phyloP scores from a whole-genome alignment of 2,797 vertebrate species.

The Pseudochaenichthys georgianus region DNA sequence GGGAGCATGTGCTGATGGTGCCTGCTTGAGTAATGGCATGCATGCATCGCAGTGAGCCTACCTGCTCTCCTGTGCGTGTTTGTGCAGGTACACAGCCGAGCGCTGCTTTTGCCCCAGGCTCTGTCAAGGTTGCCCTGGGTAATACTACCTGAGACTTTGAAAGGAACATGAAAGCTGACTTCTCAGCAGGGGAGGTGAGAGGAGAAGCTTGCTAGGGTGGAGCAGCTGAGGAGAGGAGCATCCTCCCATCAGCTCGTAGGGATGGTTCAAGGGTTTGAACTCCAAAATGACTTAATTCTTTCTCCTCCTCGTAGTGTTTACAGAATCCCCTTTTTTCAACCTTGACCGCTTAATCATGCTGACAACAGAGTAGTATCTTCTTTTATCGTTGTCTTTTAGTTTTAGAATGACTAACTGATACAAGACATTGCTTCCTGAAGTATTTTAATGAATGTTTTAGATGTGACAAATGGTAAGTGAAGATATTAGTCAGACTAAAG shows the following conservation, averaged over 20 bases:
- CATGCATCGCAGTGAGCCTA: slow-evolving; percentile 31
- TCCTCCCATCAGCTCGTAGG: slow-evolving; percentile 49
- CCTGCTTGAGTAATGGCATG: slow-evolving; percentile 43
- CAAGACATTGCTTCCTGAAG: background rate
- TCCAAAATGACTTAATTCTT: slow-evolving; percentile 67
- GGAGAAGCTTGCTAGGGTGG: slow-evolving; percentile 62
- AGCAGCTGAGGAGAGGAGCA: slow-evolving; percentile 67
- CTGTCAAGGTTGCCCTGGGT: slow-evolving; percentile 81
- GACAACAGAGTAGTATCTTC: slow-evolving; percentile 2
- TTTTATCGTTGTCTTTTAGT: slow-evolving; percentile 4
- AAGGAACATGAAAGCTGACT: slow-evolving; percentile 82
- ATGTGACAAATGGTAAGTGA: background rate
- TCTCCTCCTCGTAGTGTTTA: slow-evolving; percentile 45
- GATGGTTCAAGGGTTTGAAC: slow-evolving; percentile 68
- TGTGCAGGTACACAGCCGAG: slow-evolving; percentile 57
- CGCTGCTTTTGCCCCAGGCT: slow-evolving; percentile 79
- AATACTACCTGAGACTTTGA: slow-evolving; percentile 81
- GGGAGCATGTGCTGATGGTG: slow-evolving; percentile 36
- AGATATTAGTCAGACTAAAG: background rate
- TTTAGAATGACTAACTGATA: background rate
- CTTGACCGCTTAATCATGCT: slow-evolving; percentile 36
- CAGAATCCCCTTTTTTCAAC: slow-evolving; percentile 19
- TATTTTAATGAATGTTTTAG: background rate
- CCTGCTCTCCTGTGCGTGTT: slow-evolving; percentile 35
- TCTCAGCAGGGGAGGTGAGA: slow-evolving; percentile 71